Evolutionary conservation across 1,140 invertebrate genomes (phyloP), one percentile per base, ranked within the genome.

Genomic region (Zaprionus lachaisei): DNA sequence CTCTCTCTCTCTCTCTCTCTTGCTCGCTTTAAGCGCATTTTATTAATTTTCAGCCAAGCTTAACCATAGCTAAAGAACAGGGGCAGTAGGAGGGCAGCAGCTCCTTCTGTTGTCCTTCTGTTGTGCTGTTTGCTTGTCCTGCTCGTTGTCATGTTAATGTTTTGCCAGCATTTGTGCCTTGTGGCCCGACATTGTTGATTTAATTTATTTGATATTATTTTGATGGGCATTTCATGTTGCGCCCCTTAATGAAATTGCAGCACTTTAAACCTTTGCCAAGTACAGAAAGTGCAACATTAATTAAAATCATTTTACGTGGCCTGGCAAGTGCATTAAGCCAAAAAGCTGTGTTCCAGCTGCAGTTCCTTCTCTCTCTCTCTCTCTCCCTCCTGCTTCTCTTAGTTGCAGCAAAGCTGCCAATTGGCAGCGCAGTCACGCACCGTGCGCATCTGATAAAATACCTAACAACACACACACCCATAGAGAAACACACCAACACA

Each of bases 251-350:
- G 28, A 73, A 69, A 71, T 70, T 66, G 68, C 69, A 47, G 79
- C 73, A 82, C 81, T 85, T 85, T 81, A 24, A 79, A 79, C 31
- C 11, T 34, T 81, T 79, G 66, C 37, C 0, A 28, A 24, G 37
- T 57, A 38, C 20, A 85, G 78, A 61, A 66, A 79, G 81, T 17
- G 14, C 37, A 47, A 47, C 51, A 65, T 51, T 66, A 66, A 66
- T 66, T 57, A 44, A 24, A 64, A 65, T 65, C 22, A 44, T 44
- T 66, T 58, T 12, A 56, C 28, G 38, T 14, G 58, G 31, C 57
- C 56, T 61, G 20, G 34, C 60, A 20, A 54, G 26, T 62, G 47
- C 44, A 66, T 63, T 56, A 57, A 75, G 38, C 55, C 54, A 62
- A 61, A 61, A 66, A 44, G 54, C 54, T 31, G 51, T 20, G 22